phyloP scores from a whole-genome alignment of 2,797 vertebrate species.

The Aythya fuligula region DNA sequence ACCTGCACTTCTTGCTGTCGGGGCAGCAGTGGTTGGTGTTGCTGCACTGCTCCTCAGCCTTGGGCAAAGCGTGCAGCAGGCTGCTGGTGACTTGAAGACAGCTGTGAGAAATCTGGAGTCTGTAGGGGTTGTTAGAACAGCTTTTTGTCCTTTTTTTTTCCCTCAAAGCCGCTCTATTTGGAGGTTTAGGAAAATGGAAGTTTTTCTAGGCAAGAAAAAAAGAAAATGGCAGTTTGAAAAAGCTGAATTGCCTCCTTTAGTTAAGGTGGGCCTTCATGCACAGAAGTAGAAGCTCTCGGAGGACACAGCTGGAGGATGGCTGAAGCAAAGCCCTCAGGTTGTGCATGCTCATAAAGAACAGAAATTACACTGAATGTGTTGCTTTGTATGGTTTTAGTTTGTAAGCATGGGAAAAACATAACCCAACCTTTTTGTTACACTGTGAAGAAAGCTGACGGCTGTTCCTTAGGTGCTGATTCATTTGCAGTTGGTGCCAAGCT shows the following conservation, averaged over 20 bases:
- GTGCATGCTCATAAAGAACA: background rate
- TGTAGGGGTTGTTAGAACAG: background rate
- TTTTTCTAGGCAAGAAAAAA: background rate
- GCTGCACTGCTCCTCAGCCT: background rate
- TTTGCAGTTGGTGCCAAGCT: background rate
- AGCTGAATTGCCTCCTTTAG: background rate
- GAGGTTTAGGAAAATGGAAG: background rate
- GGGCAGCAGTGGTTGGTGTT: rapidly evolving
- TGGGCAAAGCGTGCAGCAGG: background rate
- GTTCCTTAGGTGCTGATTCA: background rate
- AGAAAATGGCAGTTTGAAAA: background rate
- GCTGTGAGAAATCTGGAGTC: background rate
- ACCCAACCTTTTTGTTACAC: background rate
- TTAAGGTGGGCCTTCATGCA: background rate
- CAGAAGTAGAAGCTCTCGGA: background rate
- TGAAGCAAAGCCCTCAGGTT: background rate
- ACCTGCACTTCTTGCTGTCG: background rate
- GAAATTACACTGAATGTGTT: background rate
- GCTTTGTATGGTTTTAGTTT: background rate
- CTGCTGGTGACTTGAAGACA: background rate
- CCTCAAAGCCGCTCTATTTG: background rate
- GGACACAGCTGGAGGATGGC: background rate
- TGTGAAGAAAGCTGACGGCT: background rate
- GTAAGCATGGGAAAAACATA: background rate
- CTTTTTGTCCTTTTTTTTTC: background rate